A percentile compares a stretch with the other conserved stretches of the same genome.
Conservation (phyloP, 2,113 vertebrate species). For the Elephas maximus region DNA sequence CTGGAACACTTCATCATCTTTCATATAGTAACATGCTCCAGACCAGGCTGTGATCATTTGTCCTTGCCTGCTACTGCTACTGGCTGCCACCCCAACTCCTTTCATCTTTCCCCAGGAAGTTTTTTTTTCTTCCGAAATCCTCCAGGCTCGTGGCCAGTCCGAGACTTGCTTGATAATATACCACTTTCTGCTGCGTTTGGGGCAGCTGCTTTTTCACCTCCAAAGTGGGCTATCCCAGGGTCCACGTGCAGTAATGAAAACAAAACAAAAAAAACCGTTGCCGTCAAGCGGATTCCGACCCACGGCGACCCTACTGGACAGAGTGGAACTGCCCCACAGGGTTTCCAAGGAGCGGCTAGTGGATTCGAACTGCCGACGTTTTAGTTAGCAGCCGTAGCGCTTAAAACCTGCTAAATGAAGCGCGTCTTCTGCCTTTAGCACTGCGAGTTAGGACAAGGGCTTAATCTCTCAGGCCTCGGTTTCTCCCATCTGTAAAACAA, state of each 20-base stretch:
- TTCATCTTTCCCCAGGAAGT: slow-evolving; percentile 59
- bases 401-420: not conserved
- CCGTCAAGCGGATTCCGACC: no score
- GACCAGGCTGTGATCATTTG: slow-evolving; percentile 31
- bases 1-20: slow-evolving; percentile 56
- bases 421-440: not conserved
- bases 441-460: not conserved
- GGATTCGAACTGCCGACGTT: no score
- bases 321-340: no score
- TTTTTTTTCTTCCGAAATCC: not conserved
- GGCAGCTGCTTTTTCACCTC: not conserved
- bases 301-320: no score
- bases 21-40: slow-evolving; percentile 46
- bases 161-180: not conserved
- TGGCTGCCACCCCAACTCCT: slow-evolving; percentile 28
- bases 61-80: slow-evolving; percentile 31
- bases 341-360: no score
- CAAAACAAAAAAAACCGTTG: no score
- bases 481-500: slow-evolving; percentile 26
- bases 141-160: not conserved
- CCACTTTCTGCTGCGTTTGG: not conserved
- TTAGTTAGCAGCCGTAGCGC: no score
- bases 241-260: not conserved
- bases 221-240: not conserved
- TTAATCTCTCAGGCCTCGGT: slow-evolving; percentile 4